Evolutionary conservation across 2,113 vertebrate genomes (phyloP).

Genomic region (Erpornis zantholeuca): DNA sequence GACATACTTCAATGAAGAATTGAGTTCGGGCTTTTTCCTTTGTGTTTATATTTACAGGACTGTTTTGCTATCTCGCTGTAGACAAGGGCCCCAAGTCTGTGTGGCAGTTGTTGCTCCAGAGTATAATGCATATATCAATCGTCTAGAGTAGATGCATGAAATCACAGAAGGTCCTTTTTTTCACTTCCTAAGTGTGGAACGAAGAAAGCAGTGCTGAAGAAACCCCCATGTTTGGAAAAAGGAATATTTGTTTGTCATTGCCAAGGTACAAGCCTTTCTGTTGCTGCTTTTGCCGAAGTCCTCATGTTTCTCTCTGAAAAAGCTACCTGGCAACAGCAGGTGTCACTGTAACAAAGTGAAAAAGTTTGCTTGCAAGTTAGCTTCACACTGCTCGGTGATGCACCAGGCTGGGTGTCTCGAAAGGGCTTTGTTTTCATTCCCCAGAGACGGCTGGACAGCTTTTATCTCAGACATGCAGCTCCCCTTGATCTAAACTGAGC

Average conservation of each 20-base stretch:
- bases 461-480: no score
- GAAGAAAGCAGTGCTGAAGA: not conserved
- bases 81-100: not conserved
- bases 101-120: not conserved
- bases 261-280: not conserved
- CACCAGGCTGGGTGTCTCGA: fast-evolving
- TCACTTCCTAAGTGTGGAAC: not conserved
- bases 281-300: not conserved
- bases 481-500: no score
- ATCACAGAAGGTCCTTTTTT: not conserved
- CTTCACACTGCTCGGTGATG: fast-evolving
- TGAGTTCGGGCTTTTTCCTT: fast-evolving
- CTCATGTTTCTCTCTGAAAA: fast-evolving
- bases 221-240: fast-evolving
- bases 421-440: not conserved
- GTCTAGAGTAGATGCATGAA: not conserved
- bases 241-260: not conserved
- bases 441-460: not conserved
- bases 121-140: not conserved
- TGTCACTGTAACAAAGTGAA: constrained; percentile 42
- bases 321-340: not conserved
- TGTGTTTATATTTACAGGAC: not conserved
- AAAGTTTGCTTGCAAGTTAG: not conserved
- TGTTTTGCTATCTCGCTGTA: not conserved
- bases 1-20: not conserved